Conservation (phyloP, 2,888 invertebrate species). For the Tiliacea citrago region DNA sequence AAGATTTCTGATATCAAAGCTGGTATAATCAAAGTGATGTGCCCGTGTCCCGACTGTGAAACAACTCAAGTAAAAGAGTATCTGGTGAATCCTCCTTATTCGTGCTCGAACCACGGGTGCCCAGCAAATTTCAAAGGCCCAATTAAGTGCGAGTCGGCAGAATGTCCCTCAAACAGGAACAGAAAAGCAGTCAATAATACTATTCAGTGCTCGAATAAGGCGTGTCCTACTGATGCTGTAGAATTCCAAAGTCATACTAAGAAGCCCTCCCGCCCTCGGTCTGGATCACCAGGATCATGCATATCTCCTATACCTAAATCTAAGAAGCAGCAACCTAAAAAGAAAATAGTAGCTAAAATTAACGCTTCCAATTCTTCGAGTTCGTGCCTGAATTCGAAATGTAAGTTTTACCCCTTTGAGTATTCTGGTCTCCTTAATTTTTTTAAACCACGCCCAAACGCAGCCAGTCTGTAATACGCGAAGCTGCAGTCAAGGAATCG, state of each 20-base stretch:
- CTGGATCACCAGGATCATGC: background rate
- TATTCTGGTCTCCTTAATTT: background rate
- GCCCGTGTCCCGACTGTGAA: slow-evolving; percentile 79
- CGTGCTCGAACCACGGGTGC: slow-evolving; percentile 66
- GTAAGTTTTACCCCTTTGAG: slow-evolving; percentile 14
- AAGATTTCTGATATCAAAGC: slow-evolving; percentile 78
- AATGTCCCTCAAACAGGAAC: slow-evolving; percentile 33
- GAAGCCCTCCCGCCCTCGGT: background rate
- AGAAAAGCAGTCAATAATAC: background rate
- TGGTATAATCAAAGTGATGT: slow-evolving; percentile 74
- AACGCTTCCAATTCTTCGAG: background rate
- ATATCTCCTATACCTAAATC: background rate
- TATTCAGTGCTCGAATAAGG: background rate
- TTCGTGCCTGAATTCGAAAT: background rate
- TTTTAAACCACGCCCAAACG: no score
- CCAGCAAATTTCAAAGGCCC: slow-evolving; percentile 62
- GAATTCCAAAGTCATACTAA: background rate
- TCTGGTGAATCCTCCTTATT: slow-evolving; percentile 61
- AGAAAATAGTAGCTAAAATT: fast-evolving
- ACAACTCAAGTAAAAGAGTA: slow-evolving; percentile 56
- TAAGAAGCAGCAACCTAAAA: background rate
- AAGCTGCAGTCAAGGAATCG: background rate
- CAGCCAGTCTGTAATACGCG: background rate
- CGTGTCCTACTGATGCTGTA: slow-evolving; percentile 1
- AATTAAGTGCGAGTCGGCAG: slow-evolving; percentile 37